Conservation (phyloP, 2,797 vertebrate species). For the Rhadinocentrus ornatus region DNA sequence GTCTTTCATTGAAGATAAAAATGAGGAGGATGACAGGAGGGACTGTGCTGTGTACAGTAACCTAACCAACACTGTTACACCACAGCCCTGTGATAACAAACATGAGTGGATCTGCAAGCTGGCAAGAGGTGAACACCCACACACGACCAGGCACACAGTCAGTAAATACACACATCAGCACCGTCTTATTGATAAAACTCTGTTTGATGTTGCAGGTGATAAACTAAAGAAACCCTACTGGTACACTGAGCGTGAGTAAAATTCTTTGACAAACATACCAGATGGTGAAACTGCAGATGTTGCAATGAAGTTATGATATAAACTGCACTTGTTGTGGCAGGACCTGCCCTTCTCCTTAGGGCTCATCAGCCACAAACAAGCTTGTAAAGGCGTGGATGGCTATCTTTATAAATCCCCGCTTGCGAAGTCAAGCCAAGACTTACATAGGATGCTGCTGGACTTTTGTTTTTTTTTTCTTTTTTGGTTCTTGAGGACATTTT, state of each 20-base stretch:
- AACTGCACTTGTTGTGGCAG: background rate
- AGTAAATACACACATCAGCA: background rate
- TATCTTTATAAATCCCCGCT: no score
- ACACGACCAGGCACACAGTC: background rate
- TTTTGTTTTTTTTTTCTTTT: no score
- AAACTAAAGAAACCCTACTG: slow-evolving; percentile 82
- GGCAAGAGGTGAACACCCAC: slow-evolving; percentile 83
- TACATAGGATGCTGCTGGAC: no score
- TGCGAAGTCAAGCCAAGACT: no score
- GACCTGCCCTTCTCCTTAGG: no score
- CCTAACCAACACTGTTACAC: slow-evolving; percentile 81
- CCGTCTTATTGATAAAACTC: slow-evolving; percentile 14
- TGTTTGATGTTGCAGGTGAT: slow-evolving; percentile 70
- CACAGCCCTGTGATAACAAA: slow-evolving; percentile 85
- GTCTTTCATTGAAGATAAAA: slow-evolving; percentile 88
- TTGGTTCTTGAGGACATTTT: background rate
- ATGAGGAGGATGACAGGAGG: slow-evolving; percentile 85
- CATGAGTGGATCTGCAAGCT: slow-evolving; percentile 97
- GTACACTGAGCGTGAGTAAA: slow-evolving; percentile 86
- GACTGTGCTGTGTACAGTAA: slow-evolving; percentile 88
- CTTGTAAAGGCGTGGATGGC: no score
- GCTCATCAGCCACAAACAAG: no score
- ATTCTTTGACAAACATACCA: background rate
- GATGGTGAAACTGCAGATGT: background rate
- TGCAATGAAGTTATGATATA: background rate